Base-by-base conservation (phyloP, 2,888 invertebrate genomes). In the Papilio elwesi region DNA sequence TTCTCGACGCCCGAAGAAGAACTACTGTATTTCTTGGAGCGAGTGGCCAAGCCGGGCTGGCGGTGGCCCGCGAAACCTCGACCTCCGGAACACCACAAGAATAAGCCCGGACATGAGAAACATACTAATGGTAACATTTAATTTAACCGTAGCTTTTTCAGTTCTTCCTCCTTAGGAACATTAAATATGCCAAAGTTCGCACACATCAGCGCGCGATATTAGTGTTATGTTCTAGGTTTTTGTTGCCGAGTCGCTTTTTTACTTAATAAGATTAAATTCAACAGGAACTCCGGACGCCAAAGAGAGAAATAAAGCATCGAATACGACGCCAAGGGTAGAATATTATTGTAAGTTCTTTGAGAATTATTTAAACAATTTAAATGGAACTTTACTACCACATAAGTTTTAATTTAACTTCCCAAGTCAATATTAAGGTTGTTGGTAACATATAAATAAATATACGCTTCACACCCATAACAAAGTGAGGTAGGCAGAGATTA, bases 41-140 rank as follows among this genome's bases (percentile, higher is more conserved):
- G 96, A 84, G 97, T 97, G 83, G 96, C 96, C 74, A 95, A 95
- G 83, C 96, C 97, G n/a, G 96, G 96, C 71, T 98, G 97, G 97
- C 96, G 96, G 80, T 98, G 97, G 98, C 96, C 96, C 75, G 95
- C 95, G 76, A 96, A 95, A 87, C 95, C 95, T 75, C 95, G 95
- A 62, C 95, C 95, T 36, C 94, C 95, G 67, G 96, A 96, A 81
- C 96, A 96, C 71, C 96, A 96, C 83, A 95, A 92, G 78, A 92
- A 92, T 74, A 93, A 93, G 71, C 84, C 83, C 57, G 89, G 86
- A 13, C 93, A 93, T 72, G 93, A 93, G 64, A 84, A 87, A 66
- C 92, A 92, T 64, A 89, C 87, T 70, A 90, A 91, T 75, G 92
- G 91, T 89, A 83, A 71, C 15, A 67, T 43, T 64, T 7, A 43